These are phyloP conservation scores for Synanthedon tipuliformis DNA, from an alignment of 2,888 invertebrate species.

Conservation along the genomic window DNA sequence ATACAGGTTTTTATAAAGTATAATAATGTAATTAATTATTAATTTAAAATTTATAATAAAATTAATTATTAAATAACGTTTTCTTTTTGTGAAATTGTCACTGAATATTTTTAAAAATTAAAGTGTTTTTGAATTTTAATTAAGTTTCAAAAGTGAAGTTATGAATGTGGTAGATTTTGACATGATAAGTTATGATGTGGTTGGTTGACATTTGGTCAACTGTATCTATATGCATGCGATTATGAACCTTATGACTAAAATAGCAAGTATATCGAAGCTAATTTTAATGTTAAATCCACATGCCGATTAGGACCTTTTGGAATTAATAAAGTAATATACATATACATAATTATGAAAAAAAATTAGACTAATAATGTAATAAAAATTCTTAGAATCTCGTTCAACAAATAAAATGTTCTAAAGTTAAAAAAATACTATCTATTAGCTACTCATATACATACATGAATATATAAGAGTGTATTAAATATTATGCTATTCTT, in stretches of 20 bases:
- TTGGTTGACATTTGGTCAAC: neutral
- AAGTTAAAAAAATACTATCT: constrained; percentile 40
- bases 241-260: neutral
- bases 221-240: neutral
- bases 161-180: neutral
- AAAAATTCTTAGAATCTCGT: constrained; percentile 50
- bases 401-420: constrained; percentile 66
- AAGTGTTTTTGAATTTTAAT: no score
- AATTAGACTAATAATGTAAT: constrained; percentile 31
- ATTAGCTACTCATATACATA: constrained; percentile 16
- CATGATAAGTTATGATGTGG: no score
- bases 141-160: neutral
- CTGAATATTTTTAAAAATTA: no score
- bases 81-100: no score
- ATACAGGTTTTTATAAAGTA: constrained; percentile 37
- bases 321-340: constrained; percentile 14
- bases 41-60: no score
- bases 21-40: neutral
- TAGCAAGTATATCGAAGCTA: neutral
- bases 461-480: no score
- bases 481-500: neutral
- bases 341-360: constrained; percentile 25
- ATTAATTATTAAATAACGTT: no score
- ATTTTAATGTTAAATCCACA: neutral
- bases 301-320: constrained; percentile 39